Base-by-base conservation (phyloP, 2,113 vertebrate species). In the Sinocyclocheilus rhinocerous region DNA sequence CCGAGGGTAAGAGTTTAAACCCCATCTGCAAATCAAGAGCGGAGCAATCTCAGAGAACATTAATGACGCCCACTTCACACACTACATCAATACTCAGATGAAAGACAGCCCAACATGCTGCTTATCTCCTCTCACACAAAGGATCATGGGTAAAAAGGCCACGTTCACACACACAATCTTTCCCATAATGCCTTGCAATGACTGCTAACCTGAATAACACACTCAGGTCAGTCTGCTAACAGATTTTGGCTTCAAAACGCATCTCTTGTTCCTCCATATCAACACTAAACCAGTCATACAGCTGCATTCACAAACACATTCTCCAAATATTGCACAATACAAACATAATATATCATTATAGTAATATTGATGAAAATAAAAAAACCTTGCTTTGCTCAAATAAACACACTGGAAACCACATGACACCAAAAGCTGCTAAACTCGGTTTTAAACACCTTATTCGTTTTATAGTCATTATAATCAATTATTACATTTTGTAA, bases 1-100 rank as follows among this genome's bases (percentile, higher is more conserved):
- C 77, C 20, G 70, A 76, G 85, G 78, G 86, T 63, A 61, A 85
- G 22, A 81, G 70, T 89, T 88, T 79, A 85, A 73, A 84, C 75
- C 77, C 48, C 39, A 81, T 89, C 87, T 79, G 65, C 65, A 89
- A 70, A 87, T 84, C 82, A 84, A 36, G 65, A 72, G 83, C 76
- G 78, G 36, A 76, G 75, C 72, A 89, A 87, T 86, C 89, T 90
- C 76, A 82, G 81, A 88, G 81, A 87, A 85, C 90, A 89, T 89
- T 22, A 88, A 77, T 2, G 26, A 82, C 63, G 80, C 84, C 83
- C 86, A 87, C 89, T 85, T 88, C 50, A 83, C 84, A 85, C 55
- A 81, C 87, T 29, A 39, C 75, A 85, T 88, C 61, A 77, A 86
- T 78, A 81, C 24, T 36, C n/a, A 82, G n/a, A 89, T 65, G 61